These are phyloP conservation scores for Dolomedes plantarius DNA, from an alignment of 2,888 invertebrate genomes.

Conservation along the genomic window DNA sequence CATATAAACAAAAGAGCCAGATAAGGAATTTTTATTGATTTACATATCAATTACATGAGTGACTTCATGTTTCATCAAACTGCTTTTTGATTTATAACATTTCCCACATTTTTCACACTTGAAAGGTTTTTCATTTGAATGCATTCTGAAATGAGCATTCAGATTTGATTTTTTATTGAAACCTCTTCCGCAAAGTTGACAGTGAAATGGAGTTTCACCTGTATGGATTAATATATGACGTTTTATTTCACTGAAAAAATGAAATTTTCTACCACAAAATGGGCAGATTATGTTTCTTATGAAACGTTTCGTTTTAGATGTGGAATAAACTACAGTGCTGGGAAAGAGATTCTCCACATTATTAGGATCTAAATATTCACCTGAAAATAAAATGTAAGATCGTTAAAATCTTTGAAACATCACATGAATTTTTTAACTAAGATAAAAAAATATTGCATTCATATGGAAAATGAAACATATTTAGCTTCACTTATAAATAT, in stretches of 20 bases:
- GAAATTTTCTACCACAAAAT: conserved; percentile 14
- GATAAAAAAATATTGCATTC: too few relatives aligned
- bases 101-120: background rate
- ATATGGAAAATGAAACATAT: too few relatives aligned
- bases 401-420: too few relatives aligned
- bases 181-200: background rate
- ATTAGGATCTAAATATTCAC: background rate
- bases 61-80: conserved; percentile 8
- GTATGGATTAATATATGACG: conserved; percentile 3
- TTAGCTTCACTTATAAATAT: too few relatives aligned
- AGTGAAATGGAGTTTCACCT: conserved; percentile 4
- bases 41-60: background rate
- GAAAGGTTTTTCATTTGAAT: conserved; percentile 13
- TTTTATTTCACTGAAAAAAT: conserved; percentile 10
- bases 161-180: conserved; percentile 7
- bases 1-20: too few relatives aligned
- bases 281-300: background rate
- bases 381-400: conserved; percentile 1
- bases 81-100: conserved; percentile 1
- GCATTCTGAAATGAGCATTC: background rate
- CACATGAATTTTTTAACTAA: too few relatives aligned
- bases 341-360: background rate
- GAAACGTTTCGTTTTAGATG: background rate
- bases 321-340: background rate
- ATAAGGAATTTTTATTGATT: background rate